Conservation (phyloP, 1,140 invertebrate species). For the Antheraea pernyi region DNA sequence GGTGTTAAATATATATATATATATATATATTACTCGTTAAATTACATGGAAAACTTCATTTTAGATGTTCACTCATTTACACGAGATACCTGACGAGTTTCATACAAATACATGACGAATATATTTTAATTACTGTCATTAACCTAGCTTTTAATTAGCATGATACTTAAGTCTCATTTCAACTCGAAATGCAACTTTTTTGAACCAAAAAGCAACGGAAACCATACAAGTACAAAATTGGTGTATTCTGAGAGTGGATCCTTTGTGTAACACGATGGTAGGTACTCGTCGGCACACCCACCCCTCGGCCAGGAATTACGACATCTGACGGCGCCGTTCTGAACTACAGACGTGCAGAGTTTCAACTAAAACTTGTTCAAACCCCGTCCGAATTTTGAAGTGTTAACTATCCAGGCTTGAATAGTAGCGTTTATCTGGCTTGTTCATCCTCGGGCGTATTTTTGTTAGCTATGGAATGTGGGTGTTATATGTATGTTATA, state of each 20-base stretch:
- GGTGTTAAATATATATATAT: too few relatives aligned
- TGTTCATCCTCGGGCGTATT: background rate
- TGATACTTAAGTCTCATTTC: background rate
- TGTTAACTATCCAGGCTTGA: slow-evolving; percentile 26
- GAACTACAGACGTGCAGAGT: slow-evolving; percentile 26
- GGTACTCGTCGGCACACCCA: slow-evolving; percentile 2
- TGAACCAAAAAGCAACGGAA: background rate
- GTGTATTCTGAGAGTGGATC: background rate
- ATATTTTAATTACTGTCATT: background rate
- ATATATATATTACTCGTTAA: too few relatives aligned
- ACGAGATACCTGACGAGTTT: too few relatives aligned
- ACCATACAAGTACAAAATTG: background rate
- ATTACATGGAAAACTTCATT: too few relatives aligned
- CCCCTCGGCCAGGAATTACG: slow-evolving; percentile 16
- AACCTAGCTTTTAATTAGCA: background rate
- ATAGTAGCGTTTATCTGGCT: slow-evolving; percentile 21
- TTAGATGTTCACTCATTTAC: too few relatives aligned
- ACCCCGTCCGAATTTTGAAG: slow-evolving; percentile 29
- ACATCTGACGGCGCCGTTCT: slow-evolving; percentile 23
- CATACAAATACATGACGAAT: too few relatives aligned
- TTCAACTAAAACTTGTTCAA: slow-evolving; percentile 27
- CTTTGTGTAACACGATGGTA: slow-evolving; percentile 14
- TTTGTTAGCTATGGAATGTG: background rate
- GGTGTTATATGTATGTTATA: background rate
- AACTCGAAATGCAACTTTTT: background rate